These are phyloP conservation scores for Tethea ocularis DNA, from an alignment of 2,888 invertebrate genomes.

Conservation along the genomic window DNA sequence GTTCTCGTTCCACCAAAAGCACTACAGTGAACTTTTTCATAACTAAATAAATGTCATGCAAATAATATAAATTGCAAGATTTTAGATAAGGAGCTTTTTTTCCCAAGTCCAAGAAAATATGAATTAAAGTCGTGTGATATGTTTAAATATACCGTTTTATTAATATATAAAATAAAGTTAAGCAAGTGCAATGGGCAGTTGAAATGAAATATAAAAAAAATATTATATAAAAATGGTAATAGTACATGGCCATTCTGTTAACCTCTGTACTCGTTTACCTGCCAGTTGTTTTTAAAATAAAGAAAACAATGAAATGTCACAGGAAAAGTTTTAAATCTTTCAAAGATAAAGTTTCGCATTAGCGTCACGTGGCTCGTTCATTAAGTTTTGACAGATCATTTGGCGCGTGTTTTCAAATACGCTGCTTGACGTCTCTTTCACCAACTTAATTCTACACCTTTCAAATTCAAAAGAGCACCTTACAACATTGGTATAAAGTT, in stretches of 20 bases:
- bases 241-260: no score
- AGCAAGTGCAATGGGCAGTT: no score
- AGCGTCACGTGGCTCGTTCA: constrained; percentile 48
- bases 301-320: not conserved
- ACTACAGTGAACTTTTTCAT: not conserved
- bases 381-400: constrained; percentile 64
- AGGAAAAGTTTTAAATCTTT: not conserved
- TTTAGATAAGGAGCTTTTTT: not conserved
- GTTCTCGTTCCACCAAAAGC: not conserved
- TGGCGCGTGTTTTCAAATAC: constrained; percentile 41
- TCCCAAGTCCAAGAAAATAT: not conserved
- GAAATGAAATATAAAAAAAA: no score
- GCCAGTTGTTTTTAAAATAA: not conserved
- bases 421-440: constrained; percentile 37
- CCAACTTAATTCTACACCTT: not conserved
- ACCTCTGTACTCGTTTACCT: not conserved
- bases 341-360: constrained; percentile 24
- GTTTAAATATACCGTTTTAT: no score
- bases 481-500: constrained; percentile 15
- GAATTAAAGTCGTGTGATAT: not conserved
- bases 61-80: not conserved
- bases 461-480: constrained; percentile 7
- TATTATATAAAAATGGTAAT: no score
- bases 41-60: constrained; percentile 1
- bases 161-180: no score